Evolutionary conservation across 1,140 invertebrate species (phyloP), one percentile per base, ranked within the genome.

Genomic region (Nymphalis io): DNA sequence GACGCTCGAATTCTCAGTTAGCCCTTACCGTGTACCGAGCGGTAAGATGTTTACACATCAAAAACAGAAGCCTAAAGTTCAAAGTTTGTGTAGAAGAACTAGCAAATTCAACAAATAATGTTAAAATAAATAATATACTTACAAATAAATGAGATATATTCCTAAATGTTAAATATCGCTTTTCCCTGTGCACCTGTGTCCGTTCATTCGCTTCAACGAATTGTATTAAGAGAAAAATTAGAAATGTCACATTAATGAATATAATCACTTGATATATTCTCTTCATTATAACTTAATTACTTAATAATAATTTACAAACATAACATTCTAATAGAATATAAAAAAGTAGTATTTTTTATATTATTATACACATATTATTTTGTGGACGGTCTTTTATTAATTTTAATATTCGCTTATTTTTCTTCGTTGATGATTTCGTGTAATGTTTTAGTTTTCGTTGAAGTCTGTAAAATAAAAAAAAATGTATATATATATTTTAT

Each of bases 61-160:
- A 33, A 33, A 33, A 33, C 27, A 33, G 5, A 33, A 33, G 23
- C 23, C 23, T 27, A 5, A 1, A 3, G 23, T 27, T 27, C 5
- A 27, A 3, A 33, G 1, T 2, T 33, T 33, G 12, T 13, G 12
- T 44, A 44, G n/a, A n/a, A n/a, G n/a, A n/a, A n/a, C n/a, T n/a
- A n/a, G n/a, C n/a, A n/a, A n/a, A n/a, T n/a, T n/a, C n/a, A n/a
- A n/a, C n/a, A n/a, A n/a, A n/a, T n/a, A n/a, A n/a, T n/a, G n/a
- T n/a, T 44, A 60, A 70, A 68, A 59, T 66, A 18, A 66, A 21
- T 16, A 40, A 16, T 10, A 39, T 68, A 68, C 65, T 68, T 53
- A 89, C 87, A 51, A 90, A 90, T 64, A 87, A 88, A 70, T 74
- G 80, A 12, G 88, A 74, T 57, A 83, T 78, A 74, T 90, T 90